Evolutionary conservation across 2,888 invertebrate genomes (phyloP), one percentile per base, ranked within the genome.

Genomic region (Isotomurus palustris): DNA sequence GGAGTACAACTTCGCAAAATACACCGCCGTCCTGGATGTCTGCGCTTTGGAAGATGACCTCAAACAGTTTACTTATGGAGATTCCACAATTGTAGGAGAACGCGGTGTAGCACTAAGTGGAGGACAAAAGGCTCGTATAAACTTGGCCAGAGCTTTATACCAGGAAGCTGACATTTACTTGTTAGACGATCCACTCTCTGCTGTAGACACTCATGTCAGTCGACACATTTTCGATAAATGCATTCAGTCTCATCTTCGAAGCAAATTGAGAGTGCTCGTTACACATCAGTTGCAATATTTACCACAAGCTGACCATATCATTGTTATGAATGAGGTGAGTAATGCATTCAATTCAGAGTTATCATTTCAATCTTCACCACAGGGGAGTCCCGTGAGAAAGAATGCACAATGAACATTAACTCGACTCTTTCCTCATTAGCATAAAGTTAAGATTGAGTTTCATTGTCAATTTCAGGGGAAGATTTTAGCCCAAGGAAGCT

Each of bases 141-240:
- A 76, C 54, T 72, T 81, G 51, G 76, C 76, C 2, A 69, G 93
- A 65, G 84, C 87, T 2, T 78, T 89, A 44, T 90, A 89, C 72
- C 82, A 82, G 71, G 80, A 85, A 67, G 87, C 88, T 0, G 89
- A 91, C 69, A 85, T 93, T 66, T 93, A 91, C 73, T 76, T 90
- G 41, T 77, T 94, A 53, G 94, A 94, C 75, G 94, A 94, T 78
- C 93, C 94, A 0, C 78, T 94, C 35, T 87, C 91, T 60, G 93
- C 93, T 0, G 93, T 94, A n/a, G 94, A 94, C 77, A 83, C 91
- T 0, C 88, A 89, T 74, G 93, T 94, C 1, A 90, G 91, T 1
- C 83, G 88, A 3, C 88, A 91, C 75, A 79, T 94, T 68, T 94
- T 93, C 76, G 88, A 93, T 48, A 81, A 86, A 74, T 88, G 87